Evolutionary conservation across 2,888 invertebrate species (phyloP), one percentile per base, ranked within the genome.

Genomic region (Amblyjoppa fuscipennis): DNA sequence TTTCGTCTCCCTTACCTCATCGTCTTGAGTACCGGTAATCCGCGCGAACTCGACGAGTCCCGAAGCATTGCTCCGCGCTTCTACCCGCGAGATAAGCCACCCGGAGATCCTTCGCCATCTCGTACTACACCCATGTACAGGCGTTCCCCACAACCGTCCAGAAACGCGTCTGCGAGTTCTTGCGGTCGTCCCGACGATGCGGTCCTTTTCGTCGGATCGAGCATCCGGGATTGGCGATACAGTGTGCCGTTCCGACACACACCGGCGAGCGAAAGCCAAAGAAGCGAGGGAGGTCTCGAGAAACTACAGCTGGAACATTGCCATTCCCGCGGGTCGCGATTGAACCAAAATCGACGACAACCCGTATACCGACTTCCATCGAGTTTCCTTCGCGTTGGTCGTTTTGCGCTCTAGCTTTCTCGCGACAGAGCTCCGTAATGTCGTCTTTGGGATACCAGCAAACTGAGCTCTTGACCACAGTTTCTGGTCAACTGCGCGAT

Each of bases 1-100:
- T 3, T 38, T 38, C 20, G 53, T 53, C 53, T 66, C 53, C 53
- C 69, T 69, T 59, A 68, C 68, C 69, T 74, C 74, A 59, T 69
- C 53, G 31, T 73, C 45, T 25, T 66, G 68, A 28, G 59, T 49
- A 59, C 73, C 69, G 74, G 74, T 81, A 75, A 81, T 81, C 49
- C 49, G 68, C n/a, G 69, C 69, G 56, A 75, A 45, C 56, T 59
- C 74, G 56, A 80, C 66, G 70, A 45, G 45, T 41, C 74, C 20
- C 45, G 7, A 45, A 56, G 56, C 74, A 74, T 81, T 31, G 51
- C 38, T 20, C 51, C 31, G 31, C 49, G 69, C 59, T 69, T 69
- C 53, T 80, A 71, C 53, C 64, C 53, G 0, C 49, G 34, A 49
- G 68, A 69, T 73, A 68, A 69, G 68, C 66, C 74, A 34, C 74